phyloP scores from a whole-genome alignment of 2,797 vertebrate genomes.

The Remorina albescens region DNA sequence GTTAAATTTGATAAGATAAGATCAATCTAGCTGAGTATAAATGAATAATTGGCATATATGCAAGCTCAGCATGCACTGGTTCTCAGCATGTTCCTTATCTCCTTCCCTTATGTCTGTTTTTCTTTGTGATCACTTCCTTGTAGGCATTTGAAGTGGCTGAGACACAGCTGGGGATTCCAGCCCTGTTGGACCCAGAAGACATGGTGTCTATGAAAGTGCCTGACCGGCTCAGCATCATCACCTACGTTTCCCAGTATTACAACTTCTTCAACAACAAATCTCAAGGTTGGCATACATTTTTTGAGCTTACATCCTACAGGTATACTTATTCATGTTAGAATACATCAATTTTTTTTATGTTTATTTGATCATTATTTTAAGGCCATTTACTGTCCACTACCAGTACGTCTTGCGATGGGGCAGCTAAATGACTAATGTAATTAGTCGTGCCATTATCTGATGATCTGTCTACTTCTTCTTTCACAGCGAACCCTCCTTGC shows the following conservation, averaged over 20 bases:
- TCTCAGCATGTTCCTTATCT: conserved; percentile 4
- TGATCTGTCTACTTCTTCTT: conserved; percentile 1
- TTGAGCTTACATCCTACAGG: no score
- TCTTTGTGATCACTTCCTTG: neutral
- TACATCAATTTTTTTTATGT: no score
- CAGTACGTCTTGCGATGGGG: neutral
- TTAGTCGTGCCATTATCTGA: neutral
- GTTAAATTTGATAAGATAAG: no score
- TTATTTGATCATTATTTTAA: neutral
- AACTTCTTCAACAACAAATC: conserved; percentile 92
- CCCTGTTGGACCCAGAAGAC: conserved; percentile 94
- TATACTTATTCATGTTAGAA: neutral
- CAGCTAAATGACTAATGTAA: neutral
- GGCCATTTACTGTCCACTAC: neutral
- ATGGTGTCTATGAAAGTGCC: conserved; percentile 98
- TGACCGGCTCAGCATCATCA: conserved; percentile 97
- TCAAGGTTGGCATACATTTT: conserved; percentile 80
- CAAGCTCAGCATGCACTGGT: neutral
- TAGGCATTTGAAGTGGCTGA: conserved; percentile 93
- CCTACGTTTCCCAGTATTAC: conserved; percentile 98
- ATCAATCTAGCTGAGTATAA: neutral
- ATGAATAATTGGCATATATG: neutral
- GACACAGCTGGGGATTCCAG: conserved; percentile 94
- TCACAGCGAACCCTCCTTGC: conserved; percentile 81
- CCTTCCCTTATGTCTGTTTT: neutral